Base-by-base conservation (phyloP, 2,888 invertebrate genomes). In the Melipona beecheii region DNA sequence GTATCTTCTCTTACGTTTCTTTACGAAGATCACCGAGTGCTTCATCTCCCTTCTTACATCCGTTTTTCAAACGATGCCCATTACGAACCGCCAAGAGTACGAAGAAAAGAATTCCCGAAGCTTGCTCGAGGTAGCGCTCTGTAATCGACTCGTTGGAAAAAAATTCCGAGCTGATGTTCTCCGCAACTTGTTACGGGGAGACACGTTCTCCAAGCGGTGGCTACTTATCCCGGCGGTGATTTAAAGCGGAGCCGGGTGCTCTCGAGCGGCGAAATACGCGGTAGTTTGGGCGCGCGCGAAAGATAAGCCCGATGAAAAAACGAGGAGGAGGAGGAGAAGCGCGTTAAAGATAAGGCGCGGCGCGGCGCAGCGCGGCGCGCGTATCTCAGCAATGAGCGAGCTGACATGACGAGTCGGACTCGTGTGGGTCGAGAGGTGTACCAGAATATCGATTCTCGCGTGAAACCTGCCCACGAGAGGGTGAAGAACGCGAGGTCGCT, bases 321-420 rank as follows among this genome's bases (percentile, higher is more conserved):
- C 19, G 17, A 36, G 31, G 50, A 78, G 27, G 50, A 78, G 27
- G 27, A 27, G 54, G 62, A 36, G 31, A 54, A 73, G 69, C 68
- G 69, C 84, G 70, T 85, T 89, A 87, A 79, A 89, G 87, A 89
- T 89, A 89, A 89, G 81, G 27, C 43, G 50, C 52, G 4, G 24
- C 3, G 62, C 36, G 50, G 24, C 3, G 62, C 36, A n/a, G 27
- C 43, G 50, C 52, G 4, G 24, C 3, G 62, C 36, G 50, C 49
- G 70, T 88, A 83, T 88, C 79, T 83, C 78, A 19, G 75, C 85
- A 78, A 84, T 75, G 87, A 85, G 78, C 62, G 74, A 71, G 69
- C 81, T 36, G 36, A 27, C 27, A 27, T 27, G 27, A 27, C 27
- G 27, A 27, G 27, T 27, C 78, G 66, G 15, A 60, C 65, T 54